Percentiles rank a stretch among this genome's conserved stretches.
Evolutionary conservation across 2,888 invertebrate genomes (phyloP).

Genomic region (Polymixis lichenea): DNA sequence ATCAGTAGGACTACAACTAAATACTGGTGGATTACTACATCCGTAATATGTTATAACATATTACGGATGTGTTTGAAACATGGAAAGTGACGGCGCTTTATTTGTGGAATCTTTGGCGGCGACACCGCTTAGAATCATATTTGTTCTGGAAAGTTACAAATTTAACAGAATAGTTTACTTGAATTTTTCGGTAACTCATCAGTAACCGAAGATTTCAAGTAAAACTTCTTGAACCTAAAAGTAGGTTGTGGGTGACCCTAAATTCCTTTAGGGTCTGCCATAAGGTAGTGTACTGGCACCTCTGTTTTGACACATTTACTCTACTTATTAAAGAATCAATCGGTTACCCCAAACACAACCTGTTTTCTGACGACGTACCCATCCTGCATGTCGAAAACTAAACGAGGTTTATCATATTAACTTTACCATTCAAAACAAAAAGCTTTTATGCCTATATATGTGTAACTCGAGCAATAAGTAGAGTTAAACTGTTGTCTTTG

Average conservation of each 20-base stretch:
- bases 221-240: not conserved
- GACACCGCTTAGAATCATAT: not conserved
- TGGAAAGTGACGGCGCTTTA: not conserved
- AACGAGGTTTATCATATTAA: not conserved
- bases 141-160: not conserved
- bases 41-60: too few relatives aligned
- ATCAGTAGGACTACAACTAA: too few relatives aligned
- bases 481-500: conserved; percentile 2
- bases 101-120: not conserved
- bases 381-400: not conserved
- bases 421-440: not conserved
- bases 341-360: not conserved
- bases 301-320: not conserved
- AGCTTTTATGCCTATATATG: not conserved
- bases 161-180: not conserved
- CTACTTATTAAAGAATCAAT: not conserved
- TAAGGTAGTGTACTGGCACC: not conserved
- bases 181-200: not conserved
- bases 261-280: not conserved
- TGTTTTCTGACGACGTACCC: not conserved
- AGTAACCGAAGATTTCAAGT: not conserved
- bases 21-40: too few relatives aligned
- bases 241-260: not conserved
- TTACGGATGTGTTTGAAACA: not conserved
- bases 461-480: not conserved